phyloP scores from a whole-genome alignment of 1,140 invertebrate genomes.

The Drosophila bocki region DNA sequence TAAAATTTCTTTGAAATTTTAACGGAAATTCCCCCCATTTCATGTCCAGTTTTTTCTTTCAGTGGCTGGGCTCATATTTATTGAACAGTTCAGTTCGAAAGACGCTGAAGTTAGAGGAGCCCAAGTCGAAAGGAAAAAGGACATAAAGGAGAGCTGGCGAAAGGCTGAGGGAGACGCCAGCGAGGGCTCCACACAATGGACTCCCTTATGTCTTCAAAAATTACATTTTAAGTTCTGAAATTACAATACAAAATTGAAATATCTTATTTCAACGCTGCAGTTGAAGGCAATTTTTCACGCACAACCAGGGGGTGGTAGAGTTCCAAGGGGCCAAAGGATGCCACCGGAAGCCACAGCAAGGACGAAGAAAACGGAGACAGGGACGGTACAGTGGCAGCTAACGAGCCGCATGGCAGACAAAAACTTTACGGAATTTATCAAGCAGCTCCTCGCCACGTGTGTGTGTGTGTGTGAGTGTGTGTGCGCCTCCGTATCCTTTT shows the following conservation, averaged over 20 bases:
- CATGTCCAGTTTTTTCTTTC: background rate
- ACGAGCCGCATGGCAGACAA: constrained; percentile 79
- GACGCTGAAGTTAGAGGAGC: constrained; percentile 27
- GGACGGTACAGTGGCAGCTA: constrained; percentile 45
- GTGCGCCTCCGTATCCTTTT: constrained; percentile 55
- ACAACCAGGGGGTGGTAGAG: constrained; percentile 13
- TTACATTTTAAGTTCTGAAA: constrained; percentile 77
- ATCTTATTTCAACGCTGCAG: constrained; percentile 76
- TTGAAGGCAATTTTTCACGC: constrained; percentile 75
- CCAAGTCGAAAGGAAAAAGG: background rate
- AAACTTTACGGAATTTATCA: constrained; percentile 82
- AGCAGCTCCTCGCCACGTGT: constrained; percentile 31
- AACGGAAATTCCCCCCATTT: no score
- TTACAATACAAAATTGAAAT: constrained; percentile 81
- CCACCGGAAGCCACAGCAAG: constrained; percentile 32
- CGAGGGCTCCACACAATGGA: constrained; percentile 41
- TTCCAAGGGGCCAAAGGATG: background rate
- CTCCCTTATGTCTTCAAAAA: constrained; percentile 70
- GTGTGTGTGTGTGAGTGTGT: constrained; percentile 13
- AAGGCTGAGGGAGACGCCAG: background rate
- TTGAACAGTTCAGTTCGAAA: constrained; percentile 34
- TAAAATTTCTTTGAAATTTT: no score
- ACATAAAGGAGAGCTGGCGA: background rate
- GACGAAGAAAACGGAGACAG: constrained; percentile 1
- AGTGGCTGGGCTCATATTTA: constrained; percentile 22